phyloP scores from a whole-genome alignment of 2,113 vertebrate genomes.

The Benitochromis conjunctus region DNA sequence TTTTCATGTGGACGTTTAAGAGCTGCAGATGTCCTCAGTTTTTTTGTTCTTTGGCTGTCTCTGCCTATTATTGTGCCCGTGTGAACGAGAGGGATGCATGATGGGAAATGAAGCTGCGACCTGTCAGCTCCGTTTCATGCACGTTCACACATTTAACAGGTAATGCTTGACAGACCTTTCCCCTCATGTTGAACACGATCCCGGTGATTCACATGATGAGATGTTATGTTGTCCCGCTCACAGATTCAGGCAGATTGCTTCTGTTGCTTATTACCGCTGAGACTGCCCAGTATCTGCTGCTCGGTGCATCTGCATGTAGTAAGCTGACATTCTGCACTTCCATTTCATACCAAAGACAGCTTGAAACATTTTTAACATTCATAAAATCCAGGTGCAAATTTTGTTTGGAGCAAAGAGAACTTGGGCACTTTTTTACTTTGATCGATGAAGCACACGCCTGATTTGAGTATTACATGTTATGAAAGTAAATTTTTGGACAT shows the following conservation, averaged over 20 bases:
- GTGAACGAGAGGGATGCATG: not conserved
- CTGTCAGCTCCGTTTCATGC: conserved; percentile 9
- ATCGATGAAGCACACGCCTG: not conserved
- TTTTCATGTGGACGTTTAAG: conserved; percentile 25
- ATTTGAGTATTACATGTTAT: not conserved
- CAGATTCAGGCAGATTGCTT: not conserved
- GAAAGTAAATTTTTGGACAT: not conserved
- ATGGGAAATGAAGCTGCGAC: not conserved
- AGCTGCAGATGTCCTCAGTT: conserved; percentile 13
- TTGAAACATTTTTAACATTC: conserved; percentile 43
- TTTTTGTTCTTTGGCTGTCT: not conserved
- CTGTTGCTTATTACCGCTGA: conserved; percentile 40
- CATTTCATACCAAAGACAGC: conserved; percentile 31
- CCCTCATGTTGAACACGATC: not conserved
- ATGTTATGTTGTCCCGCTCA: not conserved
- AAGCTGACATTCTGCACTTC: conserved; percentile 14
- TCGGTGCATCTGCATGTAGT: not conserved
- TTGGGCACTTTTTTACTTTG: not conserved
- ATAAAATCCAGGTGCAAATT: conserved; percentile 24
- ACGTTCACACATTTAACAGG: not conserved
- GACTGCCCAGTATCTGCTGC: conserved; percentile 9
- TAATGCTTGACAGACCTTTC: not conserved
- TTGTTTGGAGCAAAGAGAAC: conserved; percentile 11
- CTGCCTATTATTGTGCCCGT: not conserved
- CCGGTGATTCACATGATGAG: not conserved